Conservation (phyloP, 2,797 vertebrate species). For the Muscicapa comitata region DNA sequence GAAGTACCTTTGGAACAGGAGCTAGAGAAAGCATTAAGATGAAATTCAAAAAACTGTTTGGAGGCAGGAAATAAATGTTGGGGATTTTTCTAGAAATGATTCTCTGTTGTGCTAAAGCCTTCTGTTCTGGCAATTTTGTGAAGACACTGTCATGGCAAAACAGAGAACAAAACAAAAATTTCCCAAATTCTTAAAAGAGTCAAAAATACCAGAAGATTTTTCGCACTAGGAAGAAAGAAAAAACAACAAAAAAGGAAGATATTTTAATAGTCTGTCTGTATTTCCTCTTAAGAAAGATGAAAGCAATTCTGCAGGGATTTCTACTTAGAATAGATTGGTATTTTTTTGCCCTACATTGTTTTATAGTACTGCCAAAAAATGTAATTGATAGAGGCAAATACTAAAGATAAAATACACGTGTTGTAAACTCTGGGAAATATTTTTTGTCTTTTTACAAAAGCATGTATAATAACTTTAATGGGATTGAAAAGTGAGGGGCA, state of each 20-base stretch:
- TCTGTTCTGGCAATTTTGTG: neutral
- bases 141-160: neutral
- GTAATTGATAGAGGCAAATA: slow-evolving; percentile 8
- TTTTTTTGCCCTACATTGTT: slow-evolving; percentile 7
- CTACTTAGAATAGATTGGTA: neutral
- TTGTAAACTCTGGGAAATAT: slow-evolving; percentile 4
- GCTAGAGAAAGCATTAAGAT: neutral
- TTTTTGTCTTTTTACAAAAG: slow-evolving; percentile 35
- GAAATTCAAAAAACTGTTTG: neutral
- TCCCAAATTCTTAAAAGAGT: slow-evolving; percentile 39
- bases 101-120: neutral
- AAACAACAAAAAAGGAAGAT: neutral
- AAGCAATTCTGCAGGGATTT: slow-evolving; percentile 22
- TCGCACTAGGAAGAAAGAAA: neutral
- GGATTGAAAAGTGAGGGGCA: neutral
- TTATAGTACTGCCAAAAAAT: slow-evolving; percentile 37
- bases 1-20: neutral
- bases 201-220: neutral
- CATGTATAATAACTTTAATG: slow-evolving; percentile 18
- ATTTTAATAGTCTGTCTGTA: slow-evolving; percentile 17
- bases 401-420: slow-evolving; percentile 33
- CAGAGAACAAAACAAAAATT: slow-evolving; percentile 27
- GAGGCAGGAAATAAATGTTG: neutral
- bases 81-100: neutral
- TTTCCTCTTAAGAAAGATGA: slow-evolving; percentile 61